Base-by-base conservation (phyloP, 2,888 invertebrate species). In the Drosophila neonasuta region DNA sequence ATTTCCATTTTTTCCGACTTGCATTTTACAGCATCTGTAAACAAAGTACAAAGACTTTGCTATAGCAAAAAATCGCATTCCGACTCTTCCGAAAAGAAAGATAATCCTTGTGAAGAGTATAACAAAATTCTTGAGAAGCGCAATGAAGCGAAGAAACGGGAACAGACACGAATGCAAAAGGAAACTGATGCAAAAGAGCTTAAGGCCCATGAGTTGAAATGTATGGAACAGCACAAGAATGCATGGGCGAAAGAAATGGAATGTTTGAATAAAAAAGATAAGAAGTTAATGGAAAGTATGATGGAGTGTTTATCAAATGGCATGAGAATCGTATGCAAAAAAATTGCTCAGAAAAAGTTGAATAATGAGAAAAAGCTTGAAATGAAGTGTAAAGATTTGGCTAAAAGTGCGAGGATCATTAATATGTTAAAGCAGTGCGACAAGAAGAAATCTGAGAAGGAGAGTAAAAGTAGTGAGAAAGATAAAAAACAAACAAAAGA, bases 241-340 rank as follows among this genome's bases (percentile, higher is more conserved):
- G 49, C 41, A 15, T 49, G 49, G 58, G 41, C 29, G 3, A 49
- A 32, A 10, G 58, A 58, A 50, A 50, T 58, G 58, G 58, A 49
- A 11, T 30, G 58, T 13, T 10, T 58, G 49, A 49, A 41, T 49
- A 42, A 11, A 0, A 46, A 50, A 3, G 66, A 55, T n/a, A 60
- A 50, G 24, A 50, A 55, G 10, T 6, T 44, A 11, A 32, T 58
- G 45, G 29, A 64, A 11, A 55, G 50, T 3, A 13, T 73, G 4
- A 11, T 68, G 39, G 24, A 56, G 5, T 72, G 68, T 36, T 46
- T 72, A 39, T 10, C 63, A 0, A 29, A 15, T 1, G 57, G 57
- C 7, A 55, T 73, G 11, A 51, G 58, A 45, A 58, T 42, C 13
- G 42, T 56, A 2, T 58, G 58, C 24, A 15, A 30, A 24, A 49